Percentiles rank a stretch among this genome's conserved stretches.
Conservation (phyloP, 2,113 vertebrate genomes). For the Suricata suricatta region DNA sequence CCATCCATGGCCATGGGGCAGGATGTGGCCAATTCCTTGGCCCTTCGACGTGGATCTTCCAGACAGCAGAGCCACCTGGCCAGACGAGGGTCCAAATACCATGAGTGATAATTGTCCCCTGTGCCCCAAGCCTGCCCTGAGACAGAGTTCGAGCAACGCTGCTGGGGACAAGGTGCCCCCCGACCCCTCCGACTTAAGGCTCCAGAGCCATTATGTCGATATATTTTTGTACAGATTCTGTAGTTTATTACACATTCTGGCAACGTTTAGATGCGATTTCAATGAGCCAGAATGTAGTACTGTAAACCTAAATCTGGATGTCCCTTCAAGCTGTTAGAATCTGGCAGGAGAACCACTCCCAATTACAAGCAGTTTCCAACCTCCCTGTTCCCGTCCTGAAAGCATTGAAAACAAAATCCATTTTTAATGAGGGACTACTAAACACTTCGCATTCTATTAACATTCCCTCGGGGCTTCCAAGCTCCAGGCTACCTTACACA, state of each 20-base stretch:
- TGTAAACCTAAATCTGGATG: conserved; percentile 75
- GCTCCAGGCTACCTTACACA: neutral
- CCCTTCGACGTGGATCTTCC: neutral
- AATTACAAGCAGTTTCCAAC: conserved; percentile 57
- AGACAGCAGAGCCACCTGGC: conserved; percentile 35
- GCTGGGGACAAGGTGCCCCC: neutral
- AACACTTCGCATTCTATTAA: conserved; percentile 28
- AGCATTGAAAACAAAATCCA: conserved; percentile 67
- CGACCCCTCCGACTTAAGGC: conserved; percentile 1
- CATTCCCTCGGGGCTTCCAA: neutral
- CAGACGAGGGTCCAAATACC: neutral
- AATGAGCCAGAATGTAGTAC: conserved; percentile 70
- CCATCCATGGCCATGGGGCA: neutral
- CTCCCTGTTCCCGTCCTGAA: conserved; percentile 10
- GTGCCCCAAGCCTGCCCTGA: neutral
- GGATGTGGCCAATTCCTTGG: neutral
- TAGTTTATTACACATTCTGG: conserved; percentile 73
- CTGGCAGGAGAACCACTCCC: conserved; percentile 68
- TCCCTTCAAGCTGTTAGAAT: conserved; percentile 64
- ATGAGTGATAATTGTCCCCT: neutral
- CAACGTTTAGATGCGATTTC: conserved; percentile 53
- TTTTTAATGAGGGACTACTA: conserved; percentile 62
- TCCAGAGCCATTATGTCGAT: conserved; percentile 51
- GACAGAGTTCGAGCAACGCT: neutral
- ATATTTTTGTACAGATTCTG: conserved; percentile 64